Evolutionary conservation across 2,797 vertebrate genomes (phyloP).

Genomic region (Babyrousa celebensis): DNA sequence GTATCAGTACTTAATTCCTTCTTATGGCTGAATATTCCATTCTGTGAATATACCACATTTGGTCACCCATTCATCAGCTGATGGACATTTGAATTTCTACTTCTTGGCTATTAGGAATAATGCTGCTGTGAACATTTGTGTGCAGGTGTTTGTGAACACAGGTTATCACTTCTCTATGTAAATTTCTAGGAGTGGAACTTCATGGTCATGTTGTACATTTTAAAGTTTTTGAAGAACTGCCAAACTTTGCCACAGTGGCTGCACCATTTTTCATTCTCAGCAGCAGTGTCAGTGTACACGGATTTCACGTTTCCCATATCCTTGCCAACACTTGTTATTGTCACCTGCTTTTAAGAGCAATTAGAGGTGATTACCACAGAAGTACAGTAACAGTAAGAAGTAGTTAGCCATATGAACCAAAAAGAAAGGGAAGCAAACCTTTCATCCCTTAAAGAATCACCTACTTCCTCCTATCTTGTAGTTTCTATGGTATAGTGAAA

Average conservation of each 20-base stretch:
- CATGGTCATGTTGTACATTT: background rate
- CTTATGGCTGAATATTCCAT: background rate
- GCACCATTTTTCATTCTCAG: background rate
- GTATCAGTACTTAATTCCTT: slow-evolving; percentile 6
- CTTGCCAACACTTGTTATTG: background rate
- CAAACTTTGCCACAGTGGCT: background rate
- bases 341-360: background rate
- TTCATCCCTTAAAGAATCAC: background rate
- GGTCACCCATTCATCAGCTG: background rate
- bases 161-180: background rate
- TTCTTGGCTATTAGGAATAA: background rate
- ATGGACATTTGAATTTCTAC: background rate
- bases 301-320: background rate
- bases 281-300: background rate
- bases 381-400: background rate
- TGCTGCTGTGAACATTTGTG: background rate
- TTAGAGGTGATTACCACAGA: background rate
- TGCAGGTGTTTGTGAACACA: background rate
- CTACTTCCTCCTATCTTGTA: background rate
- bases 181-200: background rate
- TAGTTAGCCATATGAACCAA: background rate
- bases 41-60: background rate
- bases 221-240: background rate
- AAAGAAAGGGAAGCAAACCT: slow-evolving; percentile 23
- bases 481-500: background rate